Percentiles rank a stretch among this genome's conserved stretches.
These are phyloP conservation scores for Choristoneura fumiferana DNA, from an alignment of 1,140 invertebrate species.

Conservation along the genomic window DNA sequence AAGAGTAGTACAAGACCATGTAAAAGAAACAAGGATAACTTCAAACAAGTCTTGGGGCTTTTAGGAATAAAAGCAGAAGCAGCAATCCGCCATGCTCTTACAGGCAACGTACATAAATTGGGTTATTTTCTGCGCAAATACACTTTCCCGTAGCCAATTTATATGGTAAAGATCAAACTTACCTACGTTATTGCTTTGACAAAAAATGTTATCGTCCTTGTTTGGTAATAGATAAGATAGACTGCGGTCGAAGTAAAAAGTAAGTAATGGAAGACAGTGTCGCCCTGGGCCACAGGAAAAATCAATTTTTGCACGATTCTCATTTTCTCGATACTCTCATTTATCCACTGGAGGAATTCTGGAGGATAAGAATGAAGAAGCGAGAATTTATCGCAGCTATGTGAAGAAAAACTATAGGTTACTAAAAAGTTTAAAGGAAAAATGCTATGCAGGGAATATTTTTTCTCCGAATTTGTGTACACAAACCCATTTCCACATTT, in stretches of 20 bases:
- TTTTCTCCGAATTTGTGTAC: too few species aligned
- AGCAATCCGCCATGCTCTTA: not conserved
- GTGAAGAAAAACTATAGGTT: too few species aligned
- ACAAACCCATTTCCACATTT: too few species aligned
- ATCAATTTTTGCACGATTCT: constrained; percentile 24
- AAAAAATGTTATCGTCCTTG: constrained; percentile 12
- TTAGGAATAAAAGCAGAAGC: not conserved
- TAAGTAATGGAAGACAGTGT: constrained; percentile 21
- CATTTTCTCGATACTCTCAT: constrained; percentile 24
- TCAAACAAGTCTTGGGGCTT: not conserved
- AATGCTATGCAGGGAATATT: too few species aligned
- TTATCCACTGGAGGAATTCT: constrained; percentile 5
- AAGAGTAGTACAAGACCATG: too few species aligned
- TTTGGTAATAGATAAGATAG: constrained; percentile 15
- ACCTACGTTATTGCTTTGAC: constrained; percentile 15
- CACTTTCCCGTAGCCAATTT: constrained; percentile 13
- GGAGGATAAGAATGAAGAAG: not conserved
- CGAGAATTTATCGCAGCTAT: too few species aligned
- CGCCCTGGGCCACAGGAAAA: constrained; percentile 20
- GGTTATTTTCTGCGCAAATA: constrained; percentile 7
- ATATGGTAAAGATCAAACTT: constrained; percentile 17
- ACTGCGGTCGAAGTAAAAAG: constrained; percentile 15
- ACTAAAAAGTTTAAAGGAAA: too few species aligned
- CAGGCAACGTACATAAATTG: constrained; percentile 4
- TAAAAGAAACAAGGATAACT: too few species aligned